A percentile compares a stretch with the other conserved stretches of the same genome.
Conservation (phyloP, 2,888 invertebrate species). For the Ganaspis brasiliensis region DNA sequence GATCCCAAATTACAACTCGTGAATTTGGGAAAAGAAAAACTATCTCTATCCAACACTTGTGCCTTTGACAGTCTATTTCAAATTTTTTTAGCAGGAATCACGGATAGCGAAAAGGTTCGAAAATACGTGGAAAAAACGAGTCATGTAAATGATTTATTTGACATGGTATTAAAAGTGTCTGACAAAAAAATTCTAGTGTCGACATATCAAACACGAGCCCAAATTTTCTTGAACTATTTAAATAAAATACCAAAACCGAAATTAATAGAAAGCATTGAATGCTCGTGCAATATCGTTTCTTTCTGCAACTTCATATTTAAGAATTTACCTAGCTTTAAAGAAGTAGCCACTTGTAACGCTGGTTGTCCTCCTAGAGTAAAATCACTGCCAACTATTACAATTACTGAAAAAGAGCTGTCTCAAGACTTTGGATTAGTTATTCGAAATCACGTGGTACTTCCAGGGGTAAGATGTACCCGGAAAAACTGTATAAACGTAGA, state of each 20-base stretch:
- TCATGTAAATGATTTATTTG: not conserved
- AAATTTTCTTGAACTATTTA: constrained; percentile 26
- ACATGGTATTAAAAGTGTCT: constrained; percentile 18
- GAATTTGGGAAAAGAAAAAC: not conserved
- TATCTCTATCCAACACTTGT: constrained; percentile 43
- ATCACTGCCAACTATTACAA: not conserved
- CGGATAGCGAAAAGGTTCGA: constrained; percentile 32
- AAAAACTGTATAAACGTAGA: not conserved
- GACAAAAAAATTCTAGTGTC: not conserved
- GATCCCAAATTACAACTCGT: not conserved
- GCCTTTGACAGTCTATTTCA: constrained; percentile 46
- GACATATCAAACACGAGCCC: constrained; percentile 23
- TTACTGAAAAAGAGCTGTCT: not conserved
- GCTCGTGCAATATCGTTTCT: constrained; percentile 24
- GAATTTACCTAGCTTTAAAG: constrained; percentile 14
- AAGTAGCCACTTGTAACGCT: not conserved
- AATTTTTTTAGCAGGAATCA: constrained; percentile 39
- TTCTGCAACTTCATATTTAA: constrained; percentile 15
- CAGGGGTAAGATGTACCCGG: not conserved
- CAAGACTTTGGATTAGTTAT: not conserved
- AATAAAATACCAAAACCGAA: constrained; percentile 7
- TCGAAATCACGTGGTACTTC: not conserved
- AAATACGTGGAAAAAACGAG: not conserved
- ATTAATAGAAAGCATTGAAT: constrained; percentile 20
- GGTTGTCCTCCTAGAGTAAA: not conserved